A percentile compares a stretch with the other conserved stretches of the same genome.
Conservation (phyloP, 1,140 invertebrate species). For the Leucophenga varia region DNA sequence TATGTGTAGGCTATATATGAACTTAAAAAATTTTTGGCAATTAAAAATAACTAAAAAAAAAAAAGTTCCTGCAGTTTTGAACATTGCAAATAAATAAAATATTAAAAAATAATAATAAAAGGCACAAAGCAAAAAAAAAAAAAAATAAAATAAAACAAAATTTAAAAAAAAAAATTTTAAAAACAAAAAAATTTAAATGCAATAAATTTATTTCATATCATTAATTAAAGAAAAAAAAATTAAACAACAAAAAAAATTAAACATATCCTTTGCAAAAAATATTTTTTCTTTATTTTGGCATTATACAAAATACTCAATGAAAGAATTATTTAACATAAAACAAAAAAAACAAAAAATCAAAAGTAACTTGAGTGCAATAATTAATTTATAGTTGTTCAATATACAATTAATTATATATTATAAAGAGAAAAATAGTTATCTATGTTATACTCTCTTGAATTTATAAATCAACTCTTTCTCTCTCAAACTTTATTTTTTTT, state of each 20-base stretch:
- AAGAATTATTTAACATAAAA: conserved; percentile 10
- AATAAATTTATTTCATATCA: no score
- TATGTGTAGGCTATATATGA: conserved; percentile 5
- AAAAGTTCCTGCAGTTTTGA: conserved; percentile 48
- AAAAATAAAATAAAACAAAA: conserved; percentile 7
- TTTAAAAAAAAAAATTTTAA: conserved; percentile 5
- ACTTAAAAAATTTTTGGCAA: conserved; percentile 21
- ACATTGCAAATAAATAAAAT: conserved; percentile 26
- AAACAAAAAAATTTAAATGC: conserved; percentile 18
- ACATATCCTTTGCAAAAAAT: no score
- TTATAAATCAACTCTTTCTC: no score
- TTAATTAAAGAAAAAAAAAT: no score
- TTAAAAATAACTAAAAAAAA: conserved; percentile 33
- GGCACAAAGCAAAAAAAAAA: conserved; percentile 23
- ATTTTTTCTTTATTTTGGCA: no score
- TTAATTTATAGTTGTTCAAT: conserved; percentile 19
- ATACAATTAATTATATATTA: no score
- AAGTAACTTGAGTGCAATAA: conserved; percentile 46
- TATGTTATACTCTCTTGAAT: no score
- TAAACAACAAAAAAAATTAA: no score
- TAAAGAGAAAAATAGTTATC: no score
- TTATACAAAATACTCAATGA: conserved; percentile 17
- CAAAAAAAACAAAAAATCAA: conserved; percentile 33
- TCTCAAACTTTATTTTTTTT: no score
- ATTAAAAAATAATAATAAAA: no score